phyloP scores from a whole-genome alignment of 1,140 invertebrate species.

The Ceratitis capitata region DNA sequence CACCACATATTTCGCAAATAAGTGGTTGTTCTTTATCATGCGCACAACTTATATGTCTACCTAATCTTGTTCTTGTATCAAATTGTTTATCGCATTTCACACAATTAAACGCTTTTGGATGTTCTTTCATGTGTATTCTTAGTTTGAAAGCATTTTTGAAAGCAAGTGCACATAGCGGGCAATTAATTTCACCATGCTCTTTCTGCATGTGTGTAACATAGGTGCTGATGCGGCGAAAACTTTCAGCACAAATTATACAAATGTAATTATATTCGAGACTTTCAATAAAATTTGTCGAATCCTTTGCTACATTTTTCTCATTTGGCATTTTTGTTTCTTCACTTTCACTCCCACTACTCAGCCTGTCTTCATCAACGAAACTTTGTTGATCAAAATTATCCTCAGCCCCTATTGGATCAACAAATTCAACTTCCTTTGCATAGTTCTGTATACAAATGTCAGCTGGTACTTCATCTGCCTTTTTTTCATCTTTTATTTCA shows the following conservation, averaged over 20 bases:
- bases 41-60: background rate
- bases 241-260: background rate
- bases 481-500: conserved; percentile 11
- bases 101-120: background rate
- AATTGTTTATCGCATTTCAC: background rate
- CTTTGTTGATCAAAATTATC: background rate
- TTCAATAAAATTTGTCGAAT: too few species aligned
- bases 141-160: background rate
- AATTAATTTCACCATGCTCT: background rate
- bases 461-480: background rate
- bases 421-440: background rate
- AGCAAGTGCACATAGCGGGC: background rate
- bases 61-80: background rate
- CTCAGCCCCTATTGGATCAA: background rate
- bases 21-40: conserved; percentile 57
- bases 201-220: background rate
- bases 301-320: background rate
- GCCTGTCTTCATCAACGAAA: background rate
- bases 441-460: background rate
- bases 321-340: background rate
- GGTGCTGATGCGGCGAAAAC: background rate
- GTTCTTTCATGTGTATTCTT: background rate
- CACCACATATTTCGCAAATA: conserved; percentile 60
- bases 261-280: background rate
- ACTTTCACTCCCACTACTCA: background rate